A percentile compares a stretch with the other conserved stretches of the same genome.
Evolutionary conservation across 2,888 invertebrate genomes (phyloP).

Genomic region (Tuta absoluta): DNA sequence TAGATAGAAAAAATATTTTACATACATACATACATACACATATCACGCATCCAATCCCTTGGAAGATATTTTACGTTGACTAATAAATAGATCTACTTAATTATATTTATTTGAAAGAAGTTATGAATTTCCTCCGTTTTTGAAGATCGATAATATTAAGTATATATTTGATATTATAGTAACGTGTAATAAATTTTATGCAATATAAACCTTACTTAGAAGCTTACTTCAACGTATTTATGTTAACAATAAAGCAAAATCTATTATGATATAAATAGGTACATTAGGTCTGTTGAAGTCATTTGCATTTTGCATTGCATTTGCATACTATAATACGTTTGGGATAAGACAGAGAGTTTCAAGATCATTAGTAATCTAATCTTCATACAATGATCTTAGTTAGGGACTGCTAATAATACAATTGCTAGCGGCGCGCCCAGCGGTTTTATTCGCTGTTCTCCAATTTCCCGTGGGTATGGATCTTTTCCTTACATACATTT

Average conservation of each 20-base stretch:
- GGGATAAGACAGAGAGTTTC: conserved; percentile 36
- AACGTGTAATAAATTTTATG: neutral
- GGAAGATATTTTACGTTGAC: too few species aligned
- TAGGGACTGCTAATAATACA: neutral
- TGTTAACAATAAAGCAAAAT: conserved; percentile 10
- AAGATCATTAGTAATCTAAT: conserved; percentile 2
- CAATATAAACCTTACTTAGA: neutral
- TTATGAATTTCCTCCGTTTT: too few species aligned
- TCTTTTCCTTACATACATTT: too few species aligned
- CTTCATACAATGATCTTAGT: neutral
- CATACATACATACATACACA: too few species aligned
- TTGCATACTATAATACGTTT: conserved; percentile 52
- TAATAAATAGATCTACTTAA: too few species aligned
- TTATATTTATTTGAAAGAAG: too few species aligned
- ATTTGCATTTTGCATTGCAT: too few species aligned
- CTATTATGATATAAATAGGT: conserved; percentile 17
- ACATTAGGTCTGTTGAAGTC: conserved; percentile 38
- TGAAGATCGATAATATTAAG: too few species aligned
- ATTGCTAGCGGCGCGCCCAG: too few species aligned
- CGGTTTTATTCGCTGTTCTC: too few species aligned
- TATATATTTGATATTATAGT: neutral
- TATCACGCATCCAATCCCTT: too few species aligned
- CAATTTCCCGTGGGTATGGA: too few species aligned
- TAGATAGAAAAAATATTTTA: neutral
- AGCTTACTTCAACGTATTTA: neutral